phyloP scores from a whole-genome alignment of 2,113 vertebrate species.

The Noctilio leporinus region DNA sequence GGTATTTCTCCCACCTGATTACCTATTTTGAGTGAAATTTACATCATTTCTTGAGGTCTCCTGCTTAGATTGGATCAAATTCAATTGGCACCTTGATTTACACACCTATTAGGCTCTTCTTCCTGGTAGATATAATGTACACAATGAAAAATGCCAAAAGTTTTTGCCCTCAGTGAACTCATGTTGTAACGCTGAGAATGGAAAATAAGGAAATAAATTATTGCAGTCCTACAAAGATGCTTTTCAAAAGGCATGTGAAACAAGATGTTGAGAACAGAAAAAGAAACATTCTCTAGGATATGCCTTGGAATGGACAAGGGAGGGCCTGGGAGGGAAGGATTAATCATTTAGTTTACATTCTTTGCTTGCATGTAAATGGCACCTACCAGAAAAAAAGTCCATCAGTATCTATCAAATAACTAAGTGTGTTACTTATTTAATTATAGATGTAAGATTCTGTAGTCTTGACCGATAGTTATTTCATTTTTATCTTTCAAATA shows the following conservation, averaged over 20 bases:
- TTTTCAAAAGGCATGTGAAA: background rate
- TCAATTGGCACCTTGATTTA: conserved; percentile 37
- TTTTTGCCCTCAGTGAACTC: background rate
- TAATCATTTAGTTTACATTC: background rate
- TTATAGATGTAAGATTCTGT: background rate
- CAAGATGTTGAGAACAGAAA: background rate
- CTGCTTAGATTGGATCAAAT: conserved; percentile 34
- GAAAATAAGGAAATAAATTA: background rate
- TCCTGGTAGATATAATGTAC: background rate
- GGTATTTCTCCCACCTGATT: conserved; percentile 50
- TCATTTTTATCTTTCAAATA: background rate
- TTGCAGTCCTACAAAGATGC: background rate
- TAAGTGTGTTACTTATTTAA: background rate
- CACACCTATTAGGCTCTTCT: background rate
- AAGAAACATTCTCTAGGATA: background rate
- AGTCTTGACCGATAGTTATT: background rate
- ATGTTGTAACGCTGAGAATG: background rate
- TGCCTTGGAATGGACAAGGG: background rate
- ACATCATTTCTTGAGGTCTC: conserved; percentile 15
- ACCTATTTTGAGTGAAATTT: conserved; percentile 57
- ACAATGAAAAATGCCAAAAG: conserved; percentile 19
- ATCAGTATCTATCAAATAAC: background rate
- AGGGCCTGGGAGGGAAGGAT: background rate
- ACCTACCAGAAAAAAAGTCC: background rate
- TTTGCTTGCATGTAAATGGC: background rate